Evolutionary conservation across 2,888 invertebrate genomes (phyloP).

Genomic region (Lithophane socia): DNA sequence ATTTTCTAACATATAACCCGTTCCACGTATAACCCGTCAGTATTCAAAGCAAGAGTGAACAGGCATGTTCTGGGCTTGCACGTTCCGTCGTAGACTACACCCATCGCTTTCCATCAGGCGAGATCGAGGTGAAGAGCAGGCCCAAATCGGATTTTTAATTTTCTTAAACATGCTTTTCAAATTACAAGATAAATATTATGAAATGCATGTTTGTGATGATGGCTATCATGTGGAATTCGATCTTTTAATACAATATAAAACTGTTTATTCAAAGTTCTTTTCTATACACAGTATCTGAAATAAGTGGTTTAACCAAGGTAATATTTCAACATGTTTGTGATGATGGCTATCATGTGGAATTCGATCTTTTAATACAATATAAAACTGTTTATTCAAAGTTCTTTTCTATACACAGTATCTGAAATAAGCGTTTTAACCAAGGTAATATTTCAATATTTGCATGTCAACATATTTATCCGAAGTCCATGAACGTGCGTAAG

Average conservation of each 20-base stretch:
- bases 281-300: not conserved
- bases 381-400: not conserved
- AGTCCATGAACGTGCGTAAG: constrained; percentile 14
- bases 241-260: not conserved
- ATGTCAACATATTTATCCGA: constrained; percentile 16
- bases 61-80: too few relatives aligned
- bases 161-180: not conserved
- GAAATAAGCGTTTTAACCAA: too few relatives aligned
- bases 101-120: too few relatives aligned
- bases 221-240: not conserved
- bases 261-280: not conserved
- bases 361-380: not conserved
- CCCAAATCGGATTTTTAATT: too few relatives aligned
- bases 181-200: not conserved
- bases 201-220: too few relatives aligned
- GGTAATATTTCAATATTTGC: constrained; percentile 20
- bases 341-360: not conserved
- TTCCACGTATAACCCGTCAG: too few relatives aligned
- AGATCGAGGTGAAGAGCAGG: too few relatives aligned
- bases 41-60: too few relatives aligned
- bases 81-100: too few relatives aligned
- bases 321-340: constrained; percentile 2
- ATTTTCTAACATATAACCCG: too few relatives aligned
- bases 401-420: not conserved
- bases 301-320: not conserved